These are phyloP conservation scores for Odontophorus gujanensis DNA, from an alignment of 2,113 vertebrate genomes.

Conservation along the genomic window DNA sequence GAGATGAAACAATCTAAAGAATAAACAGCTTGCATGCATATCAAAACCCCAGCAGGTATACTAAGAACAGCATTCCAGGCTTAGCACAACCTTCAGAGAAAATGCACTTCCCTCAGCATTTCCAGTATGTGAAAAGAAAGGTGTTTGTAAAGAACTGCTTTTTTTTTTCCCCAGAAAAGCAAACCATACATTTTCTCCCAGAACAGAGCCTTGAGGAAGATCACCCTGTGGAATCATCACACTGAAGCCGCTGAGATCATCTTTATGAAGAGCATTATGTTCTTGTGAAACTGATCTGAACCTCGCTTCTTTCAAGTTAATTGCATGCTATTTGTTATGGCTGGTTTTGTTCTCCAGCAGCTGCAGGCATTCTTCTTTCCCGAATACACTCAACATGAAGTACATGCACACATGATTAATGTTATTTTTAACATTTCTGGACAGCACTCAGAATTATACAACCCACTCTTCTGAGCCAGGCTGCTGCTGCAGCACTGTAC, in stretches of 20 bases:
- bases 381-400: background rate
- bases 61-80: constrained; percentile 21
- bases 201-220: background rate
- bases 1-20: constrained; percentile 26
- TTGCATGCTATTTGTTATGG: constrained; percentile 31
- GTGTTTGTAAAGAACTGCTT: constrained; percentile 22
- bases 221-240: background rate
- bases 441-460: constrained; percentile 16
- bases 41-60: constrained; percentile 22
- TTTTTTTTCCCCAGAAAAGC: background rate
- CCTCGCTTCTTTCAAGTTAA: constrained; percentile 26
- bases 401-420: constrained; percentile 18
- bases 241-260: constrained; percentile 47
- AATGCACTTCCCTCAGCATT: constrained; percentile 6
- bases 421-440: constrained; percentile 70
- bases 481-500: accelerated
- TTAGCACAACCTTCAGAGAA: constrained; percentile 15
- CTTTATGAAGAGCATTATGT: background rate
- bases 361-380: constrained; percentile 63
- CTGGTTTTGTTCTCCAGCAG: constrained; percentile 44
- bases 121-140: background rate
- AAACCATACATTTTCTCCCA: background rate
- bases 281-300: background rate
- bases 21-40: background rate
- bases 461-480: background rate